Evolutionary conservation across 2,797 vertebrate genomes (phyloP).

Genomic region (Anabacerthia variegaticeps): DNA sequence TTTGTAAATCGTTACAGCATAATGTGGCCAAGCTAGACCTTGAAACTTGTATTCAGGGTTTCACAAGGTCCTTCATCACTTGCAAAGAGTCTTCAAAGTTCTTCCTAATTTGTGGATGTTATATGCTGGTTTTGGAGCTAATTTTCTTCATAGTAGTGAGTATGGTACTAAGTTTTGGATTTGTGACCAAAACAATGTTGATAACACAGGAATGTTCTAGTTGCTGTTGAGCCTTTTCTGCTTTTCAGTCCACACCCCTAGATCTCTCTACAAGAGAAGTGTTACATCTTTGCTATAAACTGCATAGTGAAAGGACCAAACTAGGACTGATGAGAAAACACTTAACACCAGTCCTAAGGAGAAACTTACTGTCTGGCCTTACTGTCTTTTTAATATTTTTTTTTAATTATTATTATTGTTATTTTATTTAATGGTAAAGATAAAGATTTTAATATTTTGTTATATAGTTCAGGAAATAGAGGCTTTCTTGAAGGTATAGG

Average conservation of each 20-base stretch:
- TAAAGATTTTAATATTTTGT: background rate
- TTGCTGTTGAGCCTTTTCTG: background rate
- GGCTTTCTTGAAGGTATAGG: background rate
- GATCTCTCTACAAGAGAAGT: background rate
- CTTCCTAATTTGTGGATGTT: background rate
- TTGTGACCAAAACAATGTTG: background rate
- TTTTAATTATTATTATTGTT: too few relatives aligned
- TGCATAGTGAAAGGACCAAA: background rate
- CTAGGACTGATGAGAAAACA: background rate
- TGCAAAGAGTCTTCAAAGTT: background rate
- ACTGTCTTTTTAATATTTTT: too few relatives aligned
- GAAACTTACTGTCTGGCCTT: background rate
- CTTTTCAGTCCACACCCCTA: background rate
- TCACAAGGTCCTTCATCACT: background rate
- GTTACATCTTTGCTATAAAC: background rate
- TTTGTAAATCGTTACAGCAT: background rate
- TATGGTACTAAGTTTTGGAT: background rate
- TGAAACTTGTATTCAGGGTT: background rate
- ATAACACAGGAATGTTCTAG: background rate
- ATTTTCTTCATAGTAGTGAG: background rate
- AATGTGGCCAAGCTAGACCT: background rate
- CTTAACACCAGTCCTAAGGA: background rate
- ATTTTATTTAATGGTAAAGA: background rate
- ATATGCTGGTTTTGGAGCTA: background rate
- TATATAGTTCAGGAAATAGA: background rate